Conservation (phyloP, 2,888 invertebrate species). For the Caenorhabditis becei region DNA sequence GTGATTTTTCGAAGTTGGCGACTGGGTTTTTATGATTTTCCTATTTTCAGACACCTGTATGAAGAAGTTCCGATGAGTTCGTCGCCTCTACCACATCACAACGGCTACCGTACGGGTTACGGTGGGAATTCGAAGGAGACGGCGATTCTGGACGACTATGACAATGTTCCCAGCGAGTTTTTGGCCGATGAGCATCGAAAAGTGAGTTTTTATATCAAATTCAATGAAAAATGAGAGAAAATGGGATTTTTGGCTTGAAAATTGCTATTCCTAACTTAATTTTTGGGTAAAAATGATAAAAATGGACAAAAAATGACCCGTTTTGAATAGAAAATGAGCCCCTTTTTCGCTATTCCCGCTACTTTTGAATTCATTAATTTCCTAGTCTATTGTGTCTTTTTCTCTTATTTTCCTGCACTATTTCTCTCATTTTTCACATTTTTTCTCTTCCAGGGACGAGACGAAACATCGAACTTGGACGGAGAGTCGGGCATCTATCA, state of each 20-base stretch:
- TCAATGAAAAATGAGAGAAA: neutral
- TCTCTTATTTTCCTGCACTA: neutral
- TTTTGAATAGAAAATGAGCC: neutral
- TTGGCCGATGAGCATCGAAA: conserved; percentile 25
- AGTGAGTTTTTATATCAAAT: conserved; percentile 9
- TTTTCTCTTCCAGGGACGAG: conserved; percentile 3
- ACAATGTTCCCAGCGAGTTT: conserved; percentile 59
- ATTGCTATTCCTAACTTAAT: neutral
- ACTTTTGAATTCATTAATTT: conserved; percentile 20
- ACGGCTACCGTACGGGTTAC: conserved; percentile 26
- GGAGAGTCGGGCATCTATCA: conserved; percentile 57
- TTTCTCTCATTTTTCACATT: neutral
- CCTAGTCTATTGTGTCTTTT: conserved; percentile 12
- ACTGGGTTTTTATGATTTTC: too few species aligned
- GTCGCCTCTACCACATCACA: neutral
- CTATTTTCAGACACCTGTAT: conserved; percentile 53
- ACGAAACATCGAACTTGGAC: conserved; percentile 29
- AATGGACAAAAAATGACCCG: too few species aligned
- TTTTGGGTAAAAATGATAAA: neutral
- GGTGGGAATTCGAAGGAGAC: conserved; percentile 44
- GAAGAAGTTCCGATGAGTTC: conserved; percentile 61
- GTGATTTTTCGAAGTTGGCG: too few species aligned
- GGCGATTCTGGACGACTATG: conserved; percentile 61
- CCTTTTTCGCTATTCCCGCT: neutral
- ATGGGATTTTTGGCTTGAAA: neutral